Evolutionary conservation across 2,113 vertebrate species (phyloP).

Genomic region (Edolisoma coerulescens): DNA sequence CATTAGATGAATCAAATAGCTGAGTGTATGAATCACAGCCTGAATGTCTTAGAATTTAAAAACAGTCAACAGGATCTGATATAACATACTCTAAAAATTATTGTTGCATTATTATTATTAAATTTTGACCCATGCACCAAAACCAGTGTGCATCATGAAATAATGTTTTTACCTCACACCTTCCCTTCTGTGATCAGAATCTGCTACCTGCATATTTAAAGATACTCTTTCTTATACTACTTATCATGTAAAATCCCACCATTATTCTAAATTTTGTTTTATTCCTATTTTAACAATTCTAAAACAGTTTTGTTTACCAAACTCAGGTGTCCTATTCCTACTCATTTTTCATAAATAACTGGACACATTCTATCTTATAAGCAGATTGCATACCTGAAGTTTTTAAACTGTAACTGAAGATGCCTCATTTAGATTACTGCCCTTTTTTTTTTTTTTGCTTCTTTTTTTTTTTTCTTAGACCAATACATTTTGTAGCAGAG

Average conservation of each 20-base stretch:
- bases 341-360: neutral
- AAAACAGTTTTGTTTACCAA: neutral
- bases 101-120: neutral
- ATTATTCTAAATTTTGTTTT: neutral
- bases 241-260: rapidly evolving
- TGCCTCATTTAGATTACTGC: neutral
- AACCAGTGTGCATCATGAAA: neutral
- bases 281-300: neutral
- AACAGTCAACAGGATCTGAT: neutral
- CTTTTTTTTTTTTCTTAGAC: neutral
- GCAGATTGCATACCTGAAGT: neutral
- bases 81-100: neutral
- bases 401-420: neutral
- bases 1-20: neutral
- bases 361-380: neutral
- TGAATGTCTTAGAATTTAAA: neutral
- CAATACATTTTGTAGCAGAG: neutral
- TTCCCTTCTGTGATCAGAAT: neutral
- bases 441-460: rapidly evolving
- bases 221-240: neutral
- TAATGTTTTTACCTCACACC: neutral
- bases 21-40: neutral
- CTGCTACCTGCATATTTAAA: neutral
- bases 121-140: neutral
- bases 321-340: neutral